Evolutionary conservation across 2,113 vertebrate genomes (phyloP), one percentile per base, ranked within the genome.

Genomic region (Rhea pennata): DNA sequence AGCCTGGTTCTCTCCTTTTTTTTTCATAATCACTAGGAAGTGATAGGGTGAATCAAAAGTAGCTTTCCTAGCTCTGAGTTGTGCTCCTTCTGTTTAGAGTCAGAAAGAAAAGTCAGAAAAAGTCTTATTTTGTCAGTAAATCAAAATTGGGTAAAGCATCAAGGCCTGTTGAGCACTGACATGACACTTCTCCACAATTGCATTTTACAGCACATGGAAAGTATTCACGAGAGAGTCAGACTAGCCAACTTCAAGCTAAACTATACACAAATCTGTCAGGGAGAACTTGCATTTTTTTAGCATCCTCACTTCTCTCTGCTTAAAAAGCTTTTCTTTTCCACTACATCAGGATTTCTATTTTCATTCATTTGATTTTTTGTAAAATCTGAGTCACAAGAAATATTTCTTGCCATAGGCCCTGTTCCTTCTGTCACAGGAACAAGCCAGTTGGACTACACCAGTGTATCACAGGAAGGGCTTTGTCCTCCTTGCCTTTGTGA

Each of bases 1-100:
- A 90, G 89, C 44, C 59, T 84, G 17, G 26, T 70, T 95, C 40
- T 84, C 51, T 91, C 48, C 62, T 84, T 93, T 71, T 42, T 42
- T 74, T 67, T 82, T 76, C 59, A 44, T 29, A 72, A 69, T 46
- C 71, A 64, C 17, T 39, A 29, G 84, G 50, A 94, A 92, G 58
- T 7, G 48, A 84, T 65, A 31, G 94, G 27, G 44, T 2, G 5
- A 93, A 61, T 62, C 61, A 88, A 87, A 93, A 92, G 67, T 21
- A 94, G 69, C 74, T 93, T 80, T 94, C 79, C 54, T 56, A 91
- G 46, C 44, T 95, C 67, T 59, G 67, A 74, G 40, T 58, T 92
- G 40, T 53, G 61, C 86, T 79, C 65, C 39, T 58, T 64, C 58
- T 2, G 0, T 44, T 79, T 2, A 94, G 73, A 0, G 0, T 46